Evolutionary conservation across 2,888 invertebrate genomes (phyloP).

Genomic region (Polyommatus icarus): DNA sequence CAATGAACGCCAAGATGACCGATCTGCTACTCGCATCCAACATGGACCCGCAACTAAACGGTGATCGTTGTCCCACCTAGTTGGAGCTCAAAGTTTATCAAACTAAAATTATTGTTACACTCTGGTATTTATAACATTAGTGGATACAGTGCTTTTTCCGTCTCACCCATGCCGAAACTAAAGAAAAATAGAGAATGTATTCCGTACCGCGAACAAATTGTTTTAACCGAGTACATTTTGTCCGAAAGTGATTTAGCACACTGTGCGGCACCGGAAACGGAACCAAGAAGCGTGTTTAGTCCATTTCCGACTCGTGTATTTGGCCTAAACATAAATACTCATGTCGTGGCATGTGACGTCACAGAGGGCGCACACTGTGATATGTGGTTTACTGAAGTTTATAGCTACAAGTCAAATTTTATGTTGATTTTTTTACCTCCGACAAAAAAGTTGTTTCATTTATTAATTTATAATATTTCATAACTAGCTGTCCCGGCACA

Average conservation of each 20-base stretch:
- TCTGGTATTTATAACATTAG: too few relatives aligned
- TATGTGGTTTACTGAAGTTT: neutral
- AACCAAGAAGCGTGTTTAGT: conserved; percentile 7
- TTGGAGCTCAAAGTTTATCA: too few relatives aligned
- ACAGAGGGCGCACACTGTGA: neutral
- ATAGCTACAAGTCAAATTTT: neutral
- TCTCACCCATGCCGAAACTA: neutral
- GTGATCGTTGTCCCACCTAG: too few relatives aligned
- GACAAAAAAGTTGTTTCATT: too few relatives aligned
- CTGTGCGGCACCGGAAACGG: neutral
- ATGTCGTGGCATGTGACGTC: neutral
- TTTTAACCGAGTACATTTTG: conserved; percentile 10
- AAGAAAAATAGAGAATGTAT: neutral
- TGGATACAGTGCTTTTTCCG: neutral
- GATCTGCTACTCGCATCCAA: too few relatives aligned
- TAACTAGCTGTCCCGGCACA: too few relatives aligned
- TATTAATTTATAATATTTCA: too few relatives aligned
- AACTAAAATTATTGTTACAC: too few relatives aligned
- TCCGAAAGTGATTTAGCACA: conserved; percentile 15
- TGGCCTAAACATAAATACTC: conserved; percentile 10
- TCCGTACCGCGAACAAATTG: neutral
- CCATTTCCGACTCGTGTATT: conserved; percentile 21
- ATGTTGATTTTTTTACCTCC: neutral
- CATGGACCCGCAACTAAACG: too few relatives aligned
- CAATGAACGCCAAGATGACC: too few relatives aligned